These are phyloP conservation scores for Astyanax mexicanus DNA, from an alignment of 2,797 vertebrate genomes.

Conservation along the genomic window DNA sequence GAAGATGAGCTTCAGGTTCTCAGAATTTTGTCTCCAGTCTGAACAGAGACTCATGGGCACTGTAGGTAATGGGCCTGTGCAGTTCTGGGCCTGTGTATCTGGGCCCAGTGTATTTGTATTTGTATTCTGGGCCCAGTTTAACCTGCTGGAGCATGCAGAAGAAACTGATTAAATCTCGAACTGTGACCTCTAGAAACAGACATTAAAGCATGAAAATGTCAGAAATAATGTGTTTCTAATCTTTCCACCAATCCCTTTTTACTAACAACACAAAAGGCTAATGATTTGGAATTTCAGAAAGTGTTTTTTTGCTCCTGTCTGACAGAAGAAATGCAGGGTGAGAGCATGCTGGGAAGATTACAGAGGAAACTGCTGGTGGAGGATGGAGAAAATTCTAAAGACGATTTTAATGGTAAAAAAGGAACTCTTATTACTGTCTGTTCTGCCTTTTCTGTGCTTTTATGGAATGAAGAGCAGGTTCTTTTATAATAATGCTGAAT, in stretches of 20 bases:
- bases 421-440: not conserved
- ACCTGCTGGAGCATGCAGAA: not conserved
- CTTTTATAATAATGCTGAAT: too few species aligned
- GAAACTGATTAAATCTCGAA: not conserved
- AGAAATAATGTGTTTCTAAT: not conserved
- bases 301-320: not conserved
- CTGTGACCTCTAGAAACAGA: not conserved
- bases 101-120: too few species aligned
- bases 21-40: not conserved
- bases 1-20: too few species aligned
- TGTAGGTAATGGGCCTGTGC: not conserved
- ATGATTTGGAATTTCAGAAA: not conserved
- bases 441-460: too few species aligned
- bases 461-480: too few species aligned
- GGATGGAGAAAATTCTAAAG: not conserved
- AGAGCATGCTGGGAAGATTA: not conserved
- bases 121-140: too few species aligned
- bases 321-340: not conserved
- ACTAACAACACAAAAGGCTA: not conserved
- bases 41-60: slow-evolving; percentile 5
- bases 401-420: not conserved
- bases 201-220: not conserved
- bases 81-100: not conserved
- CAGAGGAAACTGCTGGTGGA: slow-evolving; percentile 6
- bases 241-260: not conserved